Evolutionary conservation across 2,113 vertebrate genomes (phyloP).

Genomic region (Barbus barbus): DNA sequence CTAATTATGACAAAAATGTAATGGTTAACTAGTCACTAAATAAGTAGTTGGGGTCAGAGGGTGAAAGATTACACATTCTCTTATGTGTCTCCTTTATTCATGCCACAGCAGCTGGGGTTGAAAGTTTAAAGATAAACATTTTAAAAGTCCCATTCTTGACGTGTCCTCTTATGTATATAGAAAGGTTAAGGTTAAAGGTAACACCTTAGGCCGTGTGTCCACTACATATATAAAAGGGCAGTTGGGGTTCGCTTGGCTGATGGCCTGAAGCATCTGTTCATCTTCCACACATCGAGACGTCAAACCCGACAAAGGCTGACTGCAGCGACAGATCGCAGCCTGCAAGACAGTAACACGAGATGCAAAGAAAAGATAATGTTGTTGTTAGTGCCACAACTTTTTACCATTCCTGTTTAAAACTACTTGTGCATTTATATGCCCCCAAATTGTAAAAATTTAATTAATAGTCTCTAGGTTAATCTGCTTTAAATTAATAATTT

Average conservation of each 20-base stretch:
- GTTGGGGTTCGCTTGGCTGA: constrained; percentile 77
- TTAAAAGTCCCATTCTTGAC: background rate
- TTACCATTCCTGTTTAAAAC: background rate
- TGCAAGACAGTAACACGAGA: constrained; percentile 53
- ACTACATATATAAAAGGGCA: constrained; percentile 83
- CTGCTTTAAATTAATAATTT: no score
- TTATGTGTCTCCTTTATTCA: background rate
- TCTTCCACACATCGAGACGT: constrained; percentile 79
- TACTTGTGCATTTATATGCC: background rate
- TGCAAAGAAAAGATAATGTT: background rate
- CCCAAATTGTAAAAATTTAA: background rate
- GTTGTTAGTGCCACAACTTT: background rate
- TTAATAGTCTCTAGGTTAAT: background rate
- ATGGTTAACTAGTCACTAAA: background rate
- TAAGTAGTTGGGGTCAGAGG: background rate
- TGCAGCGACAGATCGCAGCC: constrained; percentile 83
- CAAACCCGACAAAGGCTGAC: constrained; percentile 80
- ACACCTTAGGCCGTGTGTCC: constrained; percentile 83
- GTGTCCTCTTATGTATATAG: constrained; percentile 13
- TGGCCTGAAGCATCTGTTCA: constrained; percentile 80
- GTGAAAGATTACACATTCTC: constrained; percentile 9
- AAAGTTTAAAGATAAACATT: constrained; percentile 30
- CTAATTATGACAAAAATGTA: background rate
- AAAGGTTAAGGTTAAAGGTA: constrained; percentile 33
- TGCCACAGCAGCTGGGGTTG: background rate